Base-by-base conservation (phyloP, 2,113 vertebrate species). In the Amblyopsis rosae region DNA sequence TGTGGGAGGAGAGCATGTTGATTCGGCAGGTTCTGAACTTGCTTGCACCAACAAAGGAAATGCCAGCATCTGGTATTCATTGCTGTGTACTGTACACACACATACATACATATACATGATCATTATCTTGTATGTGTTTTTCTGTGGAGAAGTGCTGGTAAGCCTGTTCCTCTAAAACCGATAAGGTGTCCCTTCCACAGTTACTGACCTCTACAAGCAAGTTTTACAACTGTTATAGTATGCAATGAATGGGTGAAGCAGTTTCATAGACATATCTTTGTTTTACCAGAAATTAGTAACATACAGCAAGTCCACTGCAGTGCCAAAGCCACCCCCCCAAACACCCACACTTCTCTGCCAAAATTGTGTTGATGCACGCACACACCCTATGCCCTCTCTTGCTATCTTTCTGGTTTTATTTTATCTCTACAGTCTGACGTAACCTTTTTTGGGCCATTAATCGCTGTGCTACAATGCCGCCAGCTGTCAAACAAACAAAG, bases 21-120 rank as follows among this genome's bases (percentile, higher is more conserved):
- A 87, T 89, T 89, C 87, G 86, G 86, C 86, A 88, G 88, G 80
- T 88, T 87, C 59, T 74, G 77, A 90, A 86, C 81, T 87, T 83
- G 81, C 86, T 82, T 86, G 86, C 84, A 89, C 88, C 84, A 89
- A 89, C 85, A 90, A 89, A 91, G 88, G 89, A 91, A 91, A 91
- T 90, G 88, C 86, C 81, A 88, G 83, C 86, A 88, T 89, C 90
- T 91, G 87, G 90, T 86, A 88, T 88, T 85, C 86, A 86, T 89
- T 83, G 82, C 50, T 76, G 70, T 72, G 67, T 82, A 82, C 77
- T 73, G 67, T 82, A 83, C 57, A 76, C 70, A 80, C 59, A 61
- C 15, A 58, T 51, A 53, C 49, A 59, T 6, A 48, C 67, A 49
- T 53, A 45, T 53, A 65, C 46, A 51, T 72, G 9, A 16, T 10